Percentiles rank a stretch among this genome's conserved stretches.
phyloP scores from a whole-genome alignment of 2,888 invertebrate species.

The Noctua janthina region DNA sequence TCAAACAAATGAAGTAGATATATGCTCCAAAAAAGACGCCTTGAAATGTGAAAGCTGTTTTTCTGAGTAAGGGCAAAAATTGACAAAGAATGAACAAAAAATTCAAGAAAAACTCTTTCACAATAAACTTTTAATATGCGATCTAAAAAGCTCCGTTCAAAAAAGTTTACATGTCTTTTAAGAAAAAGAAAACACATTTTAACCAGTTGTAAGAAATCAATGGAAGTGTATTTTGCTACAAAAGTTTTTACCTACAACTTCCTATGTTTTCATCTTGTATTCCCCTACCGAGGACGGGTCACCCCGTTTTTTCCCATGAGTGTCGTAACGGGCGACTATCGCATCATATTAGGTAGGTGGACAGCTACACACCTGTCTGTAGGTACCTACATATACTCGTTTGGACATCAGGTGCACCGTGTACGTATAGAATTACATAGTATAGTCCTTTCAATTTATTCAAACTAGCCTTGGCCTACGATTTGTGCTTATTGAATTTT shows the following conservation, averaged over 20 bases:
- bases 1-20: conserved; percentile 1
- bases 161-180: background rate
- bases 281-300: conserved; percentile 33
- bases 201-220: conserved; percentile 12
- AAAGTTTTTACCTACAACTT: conserved; percentile 22
- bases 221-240: conserved; percentile 10
- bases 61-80: conserved; percentile 26
- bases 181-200: conserved; percentile 12
- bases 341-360: conserved; percentile 47
- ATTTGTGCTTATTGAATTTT: background rate
- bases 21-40: conserved; percentile 16
- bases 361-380: conserved; percentile 29
- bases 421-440: background rate
- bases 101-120: conserved; percentile 23
- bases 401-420: conserved; percentile 27
- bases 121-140: background rate
- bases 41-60: conserved; percentile 45
- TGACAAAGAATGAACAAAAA: conserved; percentile 33
- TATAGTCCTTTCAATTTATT: background rate
- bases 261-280: conserved; percentile 43
- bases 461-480: background rate
- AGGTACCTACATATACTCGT: background rate
- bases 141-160: background rate
- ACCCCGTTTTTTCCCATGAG: conserved; percentile 58
- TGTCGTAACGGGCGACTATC: conserved; percentile 31